A percentile compares a stretch with the other conserved stretches of the same genome.
These are phyloP conservation scores for Disparrhopalites patrizii DNA, from an alignment of 2,888 invertebrate species.

Conservation along the genomic window DNA sequence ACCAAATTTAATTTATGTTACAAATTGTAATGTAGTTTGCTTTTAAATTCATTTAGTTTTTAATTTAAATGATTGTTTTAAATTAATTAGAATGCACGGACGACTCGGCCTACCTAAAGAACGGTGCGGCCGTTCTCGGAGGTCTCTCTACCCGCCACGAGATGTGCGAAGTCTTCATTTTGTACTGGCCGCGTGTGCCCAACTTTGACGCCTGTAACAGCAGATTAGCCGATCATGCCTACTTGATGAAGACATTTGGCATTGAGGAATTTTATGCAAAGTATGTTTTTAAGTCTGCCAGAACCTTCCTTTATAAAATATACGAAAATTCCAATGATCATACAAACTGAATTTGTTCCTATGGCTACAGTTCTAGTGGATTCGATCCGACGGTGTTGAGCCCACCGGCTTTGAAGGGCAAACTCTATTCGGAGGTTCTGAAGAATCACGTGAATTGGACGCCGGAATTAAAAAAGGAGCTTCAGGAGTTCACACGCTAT, in stretches of 20 bases:
- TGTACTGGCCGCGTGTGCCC: slow-evolving; percentile 1
- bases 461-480: not conserved
- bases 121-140: not conserved
- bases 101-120: not conserved
- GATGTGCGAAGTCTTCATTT: slow-evolving; percentile 12
- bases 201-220: not conserved
- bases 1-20: no score
- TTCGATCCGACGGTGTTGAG: not conserved
- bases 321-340: no score
- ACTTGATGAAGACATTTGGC: not conserved
- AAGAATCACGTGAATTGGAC: not conserved
- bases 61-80: no score
- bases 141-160: slow-evolving; percentile 7
- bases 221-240: not conserved
- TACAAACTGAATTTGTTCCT: no score
- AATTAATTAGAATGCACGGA: slow-evolving; percentile 8
- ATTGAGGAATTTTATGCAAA: not conserved
- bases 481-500: not conserved
- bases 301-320: no score
- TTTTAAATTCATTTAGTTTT: no score
- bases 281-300: no score
- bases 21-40: no score
- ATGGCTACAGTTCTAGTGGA: no score
- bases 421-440: not conserved
- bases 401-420: not conserved